Conservation (phyloP, 2,113 vertebrate species). For the Labrus mixtus region DNA sequence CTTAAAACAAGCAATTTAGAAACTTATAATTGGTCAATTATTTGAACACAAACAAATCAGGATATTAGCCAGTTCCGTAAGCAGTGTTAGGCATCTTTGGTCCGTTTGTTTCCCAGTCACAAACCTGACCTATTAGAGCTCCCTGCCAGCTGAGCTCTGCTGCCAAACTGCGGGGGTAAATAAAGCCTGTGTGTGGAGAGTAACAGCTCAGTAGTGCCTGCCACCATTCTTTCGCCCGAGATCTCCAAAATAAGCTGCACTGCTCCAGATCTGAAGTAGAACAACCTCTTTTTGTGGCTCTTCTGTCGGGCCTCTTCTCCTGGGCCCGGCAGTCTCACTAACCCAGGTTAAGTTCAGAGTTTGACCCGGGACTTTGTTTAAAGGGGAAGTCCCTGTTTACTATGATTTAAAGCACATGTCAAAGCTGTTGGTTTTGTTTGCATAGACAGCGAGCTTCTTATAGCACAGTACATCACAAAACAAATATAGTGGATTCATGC, state of each 20-base stretch:
- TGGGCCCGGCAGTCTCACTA: not conserved
- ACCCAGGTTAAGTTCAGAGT: conserved; percentile 8
- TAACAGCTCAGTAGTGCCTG: conserved; percentile 6
- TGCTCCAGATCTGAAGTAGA: conserved; percentile 64
- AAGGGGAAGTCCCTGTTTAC: not conserved
- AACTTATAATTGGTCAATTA: no score
- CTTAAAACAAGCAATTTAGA: no score
- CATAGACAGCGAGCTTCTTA: no score
- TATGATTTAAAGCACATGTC: not conserved
- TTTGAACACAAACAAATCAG: not conserved
- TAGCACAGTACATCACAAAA: no score
- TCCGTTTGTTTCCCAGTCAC: conserved; percentile 25
- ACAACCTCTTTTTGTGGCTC: conserved; percentile 30
- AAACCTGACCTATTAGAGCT: conserved; percentile 39
- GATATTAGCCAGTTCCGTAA: not conserved
- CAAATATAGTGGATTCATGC: no score
- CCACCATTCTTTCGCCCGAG: conserved; percentile 40
- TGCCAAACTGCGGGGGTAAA: conserved; percentile 46
- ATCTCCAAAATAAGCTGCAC: conserved; percentile 56
- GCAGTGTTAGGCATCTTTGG: conserved; percentile 7
- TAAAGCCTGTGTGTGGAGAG: conserved; percentile 36
- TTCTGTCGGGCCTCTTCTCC: conserved; percentile 14
- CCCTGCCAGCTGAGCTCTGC: conserved; percentile 40
- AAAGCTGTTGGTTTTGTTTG: not conserved
- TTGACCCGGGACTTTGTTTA: not conserved